Evolutionary conservation across 2,797 vertebrate genomes (phyloP).

Genomic region (Trichosurus vulpecula): DNA sequence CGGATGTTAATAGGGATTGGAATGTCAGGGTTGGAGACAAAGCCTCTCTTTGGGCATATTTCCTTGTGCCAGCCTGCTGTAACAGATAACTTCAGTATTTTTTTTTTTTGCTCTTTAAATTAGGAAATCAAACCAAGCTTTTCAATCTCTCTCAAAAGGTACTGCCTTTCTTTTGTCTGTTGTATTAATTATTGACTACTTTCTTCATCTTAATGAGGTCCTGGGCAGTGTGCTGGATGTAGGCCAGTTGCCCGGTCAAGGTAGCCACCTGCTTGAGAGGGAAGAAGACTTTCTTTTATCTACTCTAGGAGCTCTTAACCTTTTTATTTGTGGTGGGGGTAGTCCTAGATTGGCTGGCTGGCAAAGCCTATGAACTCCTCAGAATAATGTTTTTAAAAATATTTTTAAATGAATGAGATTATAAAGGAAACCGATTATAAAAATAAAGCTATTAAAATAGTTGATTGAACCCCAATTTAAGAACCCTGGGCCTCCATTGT

Average conservation of each 20-base stretch:
- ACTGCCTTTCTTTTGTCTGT: neutral
- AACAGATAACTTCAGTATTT: constrained; percentile 50
- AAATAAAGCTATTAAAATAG: neutral
- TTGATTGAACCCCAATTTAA: neutral
- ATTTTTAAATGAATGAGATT: neutral
- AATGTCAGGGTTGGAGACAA: constrained; percentile 69
- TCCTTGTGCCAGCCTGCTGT: constrained; percentile 50
- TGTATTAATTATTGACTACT: neutral
- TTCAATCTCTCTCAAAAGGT: neutral
- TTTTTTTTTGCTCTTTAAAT: constrained; percentile 31
- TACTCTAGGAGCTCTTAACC: neutral
- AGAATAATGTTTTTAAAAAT: neutral
- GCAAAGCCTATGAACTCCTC: neutral
- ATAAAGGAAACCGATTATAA: neutral
- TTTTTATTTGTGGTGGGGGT: neutral
- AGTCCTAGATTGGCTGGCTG: neutral
- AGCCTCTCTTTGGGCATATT: constrained; percentile 60
- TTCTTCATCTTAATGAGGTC: neutral
- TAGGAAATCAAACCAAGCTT: constrained; percentile 31
- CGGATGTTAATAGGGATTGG: constrained; percentile 69
- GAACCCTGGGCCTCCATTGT: neutral
- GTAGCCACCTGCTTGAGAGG: neutral
- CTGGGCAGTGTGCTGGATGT: neutral
- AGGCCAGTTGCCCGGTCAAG: neutral
- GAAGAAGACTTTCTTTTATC: neutral